Percentiles rank a stretch among this genome's conserved stretches.
These are phyloP conservation scores for Ochropleura leucogaster DNA, from an alignment of 2,888 invertebrate species.

Conservation along the genomic window DNA sequence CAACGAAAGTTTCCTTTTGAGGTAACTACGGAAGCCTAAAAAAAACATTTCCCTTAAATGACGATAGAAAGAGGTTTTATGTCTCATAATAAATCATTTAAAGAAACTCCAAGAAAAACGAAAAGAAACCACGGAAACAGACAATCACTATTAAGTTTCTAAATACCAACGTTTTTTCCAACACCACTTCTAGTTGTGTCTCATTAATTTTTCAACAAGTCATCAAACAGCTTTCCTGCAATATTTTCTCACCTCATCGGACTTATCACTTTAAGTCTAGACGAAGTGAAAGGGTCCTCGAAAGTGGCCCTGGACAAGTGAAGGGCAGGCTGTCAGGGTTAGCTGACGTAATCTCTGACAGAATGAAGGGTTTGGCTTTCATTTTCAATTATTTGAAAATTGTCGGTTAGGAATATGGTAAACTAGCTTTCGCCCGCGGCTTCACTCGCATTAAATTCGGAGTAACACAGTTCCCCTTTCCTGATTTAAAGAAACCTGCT, in stretches of 20 bases:
- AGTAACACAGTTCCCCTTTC: too few relatives aligned
- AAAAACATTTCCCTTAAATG: too few relatives aligned
- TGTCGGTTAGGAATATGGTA: slow-evolving; percentile 19
- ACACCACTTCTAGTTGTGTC: slow-evolving; percentile 6
- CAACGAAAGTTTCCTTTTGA: too few relatives aligned
- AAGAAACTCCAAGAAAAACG: slow-evolving; percentile 21
- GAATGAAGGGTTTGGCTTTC: slow-evolving; percentile 49
- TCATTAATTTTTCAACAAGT: slow-evolving; percentile 56
- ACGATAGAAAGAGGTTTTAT: too few relatives aligned
- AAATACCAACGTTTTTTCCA: slow-evolving; percentile 29
- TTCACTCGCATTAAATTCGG: too few relatives aligned
- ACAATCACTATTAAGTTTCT: slow-evolving; percentile 31
- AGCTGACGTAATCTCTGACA: slow-evolving; percentile 45
- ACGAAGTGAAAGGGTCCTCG: slow-evolving; percentile 63
- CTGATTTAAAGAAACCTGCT: too few relatives aligned
- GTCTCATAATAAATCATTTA: neutral
- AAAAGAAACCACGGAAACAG: slow-evolving; percentile 24
- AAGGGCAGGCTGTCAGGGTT: slow-evolving; percentile 57
- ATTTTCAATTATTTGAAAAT: slow-evolving; percentile 50
- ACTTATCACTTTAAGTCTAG: slow-evolving; percentile 49
- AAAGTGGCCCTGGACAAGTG: slow-evolving; percentile 50
- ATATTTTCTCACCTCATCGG: slow-evolving; percentile 56
- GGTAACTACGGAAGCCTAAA: too few relatives aligned
- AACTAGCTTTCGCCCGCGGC: neutral
- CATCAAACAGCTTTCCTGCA: slow-evolving; percentile 42